Evolutionary conservation across 1,140 invertebrate genomes (phyloP).

Genomic region (Drosophila watanabei): DNA sequence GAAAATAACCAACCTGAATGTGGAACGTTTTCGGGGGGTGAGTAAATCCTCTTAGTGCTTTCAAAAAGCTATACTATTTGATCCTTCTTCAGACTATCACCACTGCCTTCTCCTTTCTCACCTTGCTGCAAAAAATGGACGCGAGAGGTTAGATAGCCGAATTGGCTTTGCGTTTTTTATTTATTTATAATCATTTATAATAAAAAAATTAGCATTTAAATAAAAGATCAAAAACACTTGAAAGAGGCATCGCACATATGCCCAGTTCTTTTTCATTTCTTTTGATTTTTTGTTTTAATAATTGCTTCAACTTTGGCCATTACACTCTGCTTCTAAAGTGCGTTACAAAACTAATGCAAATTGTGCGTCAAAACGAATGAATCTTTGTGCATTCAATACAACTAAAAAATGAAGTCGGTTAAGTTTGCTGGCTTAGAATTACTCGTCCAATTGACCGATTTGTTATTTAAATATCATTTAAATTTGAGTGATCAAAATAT

Average conservation of each 20-base stretch:
- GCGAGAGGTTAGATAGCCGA: constrained; percentile 43
- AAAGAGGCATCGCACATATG: constrained; percentile 19
- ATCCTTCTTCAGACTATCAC: constrained; percentile 65
- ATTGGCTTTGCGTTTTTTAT: constrained; percentile 14
- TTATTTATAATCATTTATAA: constrained; percentile 39
- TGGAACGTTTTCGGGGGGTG: constrained; percentile 71
- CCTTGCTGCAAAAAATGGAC: constrained; percentile 77
- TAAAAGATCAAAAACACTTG: constrained; percentile 38
- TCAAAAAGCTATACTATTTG: not conserved
- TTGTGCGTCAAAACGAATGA: not conserved
- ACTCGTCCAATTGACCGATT: not conserved
- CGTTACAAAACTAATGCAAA: constrained; percentile 16
- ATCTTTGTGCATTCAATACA: not conserved
- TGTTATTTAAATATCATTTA: not conserved
- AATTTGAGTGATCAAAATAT: not conserved
- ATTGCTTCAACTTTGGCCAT: constrained; percentile 43
- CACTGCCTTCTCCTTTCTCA: constrained; percentile 80
- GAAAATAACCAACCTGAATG: constrained; percentile 72
- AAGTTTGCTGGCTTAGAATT: too few relatives aligned
- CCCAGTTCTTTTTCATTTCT: constrained; percentile 19
- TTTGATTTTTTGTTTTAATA: not conserved
- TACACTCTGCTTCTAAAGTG: constrained; percentile 9
- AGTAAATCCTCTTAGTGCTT: not conserved
- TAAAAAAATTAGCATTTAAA: constrained; percentile 51
- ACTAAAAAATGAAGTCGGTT: not conserved